Base-by-base conservation (phyloP, 1,140 invertebrate genomes). In the Ditylenchus dipsaci region DNA sequence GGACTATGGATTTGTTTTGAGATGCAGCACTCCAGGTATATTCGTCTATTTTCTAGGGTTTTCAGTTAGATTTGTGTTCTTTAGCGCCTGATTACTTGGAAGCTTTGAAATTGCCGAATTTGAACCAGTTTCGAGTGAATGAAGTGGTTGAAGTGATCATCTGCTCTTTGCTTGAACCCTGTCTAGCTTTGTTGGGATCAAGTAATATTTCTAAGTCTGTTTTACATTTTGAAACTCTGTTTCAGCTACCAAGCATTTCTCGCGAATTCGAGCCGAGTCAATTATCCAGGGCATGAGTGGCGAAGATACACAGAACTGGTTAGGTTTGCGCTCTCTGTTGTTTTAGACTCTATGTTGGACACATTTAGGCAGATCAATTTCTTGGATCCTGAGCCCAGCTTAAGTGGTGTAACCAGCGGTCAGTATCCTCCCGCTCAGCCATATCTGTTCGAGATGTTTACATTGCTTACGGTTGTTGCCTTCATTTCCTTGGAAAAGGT, bases 161-260 rank as follows among this genome's bases (percentile, higher is more conserved):
- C 53, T 56, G 53, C 53, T 56, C 53, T 5, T 56, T 56, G 13
- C 13, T 23, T 3, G 53, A 56, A 29, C 53, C 53, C 53, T 56
- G 53, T 56, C 29, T 56, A 29, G 53, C 53, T 56, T 3, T 56
- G 9, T 23, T 56, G 21, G 53, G 53, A 56, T 56, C 53, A 29
- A 56, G 53, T 56, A 29, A 13, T 5, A 9, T 56, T 56, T 56
- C 3, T 5, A 29, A 3, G 21, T 56, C 13, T 56, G 53, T 56
- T 56, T 56, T 13, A 9, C 9, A 47, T 29, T 23, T 56, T 23
- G 21, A 23, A 23, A 23, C 29, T 5, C 21, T 23, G 3, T 56
- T 56, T 56, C 13, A 56, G 53, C 53, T 38, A 38, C 33, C 3
- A 56, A 56, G 53, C 53, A 56, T 56, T 56, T 56, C 53, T 56